Evolutionary conservation across 2,113 vertebrate genomes (phyloP).

Genomic region (Alectura lathami): DNA sequence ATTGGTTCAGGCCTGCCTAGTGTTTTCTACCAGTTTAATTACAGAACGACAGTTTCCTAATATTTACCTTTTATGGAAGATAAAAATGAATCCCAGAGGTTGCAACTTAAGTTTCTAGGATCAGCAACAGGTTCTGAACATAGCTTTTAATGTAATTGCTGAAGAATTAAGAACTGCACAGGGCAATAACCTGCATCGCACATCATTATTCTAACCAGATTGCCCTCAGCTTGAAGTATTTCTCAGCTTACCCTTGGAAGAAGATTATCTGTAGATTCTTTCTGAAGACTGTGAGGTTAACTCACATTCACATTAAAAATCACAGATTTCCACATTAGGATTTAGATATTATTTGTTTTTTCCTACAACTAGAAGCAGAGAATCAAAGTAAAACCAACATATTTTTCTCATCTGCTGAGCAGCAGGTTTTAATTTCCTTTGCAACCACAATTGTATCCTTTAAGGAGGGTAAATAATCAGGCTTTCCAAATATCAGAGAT

Average conservation of each 20-base stretch:
- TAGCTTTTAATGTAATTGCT: not conserved
- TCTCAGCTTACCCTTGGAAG: not conserved
- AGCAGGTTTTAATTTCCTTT: not conserved
- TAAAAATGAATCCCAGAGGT: not conserved
- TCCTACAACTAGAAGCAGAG: not conserved
- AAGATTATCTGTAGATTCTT: not conserved
- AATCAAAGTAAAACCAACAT: not conserved
- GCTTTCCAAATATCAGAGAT: not conserved
- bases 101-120: not conserved
- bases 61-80: not conserved
- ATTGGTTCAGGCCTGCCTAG: not conserved
- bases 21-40: not conserved
- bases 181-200: not conserved
- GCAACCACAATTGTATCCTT: not conserved
- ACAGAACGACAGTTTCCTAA: not conserved
- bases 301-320: not conserved
- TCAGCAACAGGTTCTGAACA: not conserved
- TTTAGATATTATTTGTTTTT: not conserved
- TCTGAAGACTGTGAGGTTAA: not conserved
- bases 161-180: not conserved
- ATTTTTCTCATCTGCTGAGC: not conserved
- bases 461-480: not conserved
- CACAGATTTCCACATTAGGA: not conserved
- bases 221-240: not conserved
- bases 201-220: not conserved